A percentile compares a stretch with the other conserved stretches of the same genome.
These are phyloP conservation scores for Drosophila falleni DNA, from an alignment of 2,888 invertebrate species.

Conservation along the genomic window DNA sequence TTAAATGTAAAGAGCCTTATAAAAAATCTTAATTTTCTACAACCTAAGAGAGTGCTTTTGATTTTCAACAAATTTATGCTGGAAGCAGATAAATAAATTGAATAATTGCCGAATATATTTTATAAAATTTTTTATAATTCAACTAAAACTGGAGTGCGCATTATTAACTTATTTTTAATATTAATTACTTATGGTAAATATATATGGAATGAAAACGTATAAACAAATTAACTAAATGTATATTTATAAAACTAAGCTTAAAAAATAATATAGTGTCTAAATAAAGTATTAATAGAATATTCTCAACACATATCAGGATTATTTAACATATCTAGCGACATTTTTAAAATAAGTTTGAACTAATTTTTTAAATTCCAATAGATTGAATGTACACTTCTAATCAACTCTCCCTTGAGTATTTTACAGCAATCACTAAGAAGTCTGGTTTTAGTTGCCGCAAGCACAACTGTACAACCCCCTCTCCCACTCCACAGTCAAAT, in stretches of 20 bases:
- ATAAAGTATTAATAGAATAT: background rate
- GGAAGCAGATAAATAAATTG: background rate
- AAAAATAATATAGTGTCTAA: background rate
- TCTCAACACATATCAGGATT: background rate
- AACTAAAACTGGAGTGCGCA: background rate
- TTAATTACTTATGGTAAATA: too few species aligned
- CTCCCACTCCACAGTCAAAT: conserved; percentile 25
- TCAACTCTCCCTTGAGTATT: conserved; percentile 34
- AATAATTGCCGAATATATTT: background rate
- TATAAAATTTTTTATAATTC: background rate
- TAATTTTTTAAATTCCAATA: background rate
- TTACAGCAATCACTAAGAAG: conserved; percentile 10
- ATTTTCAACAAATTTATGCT: background rate
- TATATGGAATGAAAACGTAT: too few species aligned
- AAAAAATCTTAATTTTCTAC: background rate
- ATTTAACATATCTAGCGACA: background rate
- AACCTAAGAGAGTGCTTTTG: background rate
- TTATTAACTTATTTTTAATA: background rate
- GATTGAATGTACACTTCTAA: conserved; percentile 10
- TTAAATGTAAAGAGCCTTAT: background rate
- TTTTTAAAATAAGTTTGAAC: background rate
- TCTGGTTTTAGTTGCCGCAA: conserved; percentile 27
- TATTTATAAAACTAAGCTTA: background rate
- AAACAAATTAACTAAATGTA: background rate
- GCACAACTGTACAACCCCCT: conserved; percentile 50